Conservation (phyloP, 2,888 invertebrate genomes). For the Drosophila cognata region DNA sequence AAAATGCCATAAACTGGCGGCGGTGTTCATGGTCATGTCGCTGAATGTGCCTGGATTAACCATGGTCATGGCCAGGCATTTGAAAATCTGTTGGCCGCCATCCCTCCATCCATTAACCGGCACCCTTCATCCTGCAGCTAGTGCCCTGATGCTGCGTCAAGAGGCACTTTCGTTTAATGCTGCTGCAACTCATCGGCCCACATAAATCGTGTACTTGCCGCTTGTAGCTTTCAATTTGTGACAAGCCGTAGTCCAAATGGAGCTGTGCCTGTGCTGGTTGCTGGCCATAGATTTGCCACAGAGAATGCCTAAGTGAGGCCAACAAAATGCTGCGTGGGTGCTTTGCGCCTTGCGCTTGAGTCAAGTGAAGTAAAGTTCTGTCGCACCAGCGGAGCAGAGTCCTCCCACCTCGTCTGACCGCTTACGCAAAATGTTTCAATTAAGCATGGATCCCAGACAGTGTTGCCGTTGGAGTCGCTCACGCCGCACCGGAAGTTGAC, state of each 20-base stretch:
- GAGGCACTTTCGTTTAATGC: constrained; percentile 61
- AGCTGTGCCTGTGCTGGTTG: constrained; percentile 16
- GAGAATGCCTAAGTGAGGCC: constrained; percentile 26
- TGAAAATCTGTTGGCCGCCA: constrained; percentile 46
- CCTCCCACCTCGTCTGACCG: constrained; percentile 64
- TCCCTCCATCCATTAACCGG: background rate
- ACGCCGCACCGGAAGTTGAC: constrained; percentile 63
- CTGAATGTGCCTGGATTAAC: constrained; percentile 65
- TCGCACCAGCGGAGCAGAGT: constrained; percentile 25
- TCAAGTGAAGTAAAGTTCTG: constrained; percentile 42
- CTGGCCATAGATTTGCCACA: constrained; percentile 25
- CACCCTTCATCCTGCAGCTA: background rate
- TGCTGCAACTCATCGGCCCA: constrained; percentile 66
- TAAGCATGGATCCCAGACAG: constrained; percentile 51
- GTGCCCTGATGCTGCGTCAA: constrained; percentile 41
- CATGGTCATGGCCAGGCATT: constrained; percentile 36
- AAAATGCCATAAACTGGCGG: constrained; percentile 85
- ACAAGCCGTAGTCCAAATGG: constrained; percentile 61
- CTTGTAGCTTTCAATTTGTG: constrained; percentile 81
- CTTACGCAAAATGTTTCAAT: constrained; percentile 80
- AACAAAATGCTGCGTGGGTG: constrained; percentile 75
- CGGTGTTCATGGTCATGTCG: constrained; percentile 78
- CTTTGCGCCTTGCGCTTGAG: constrained; percentile 16
- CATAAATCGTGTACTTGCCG: constrained; percentile 81
- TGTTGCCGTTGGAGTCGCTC: constrained; percentile 1